Evolutionary conservation across 2,113 vertebrate species (phyloP), one percentile per base, ranked within the genome.

Genomic region (Notarius lentiginosus): DNA sequence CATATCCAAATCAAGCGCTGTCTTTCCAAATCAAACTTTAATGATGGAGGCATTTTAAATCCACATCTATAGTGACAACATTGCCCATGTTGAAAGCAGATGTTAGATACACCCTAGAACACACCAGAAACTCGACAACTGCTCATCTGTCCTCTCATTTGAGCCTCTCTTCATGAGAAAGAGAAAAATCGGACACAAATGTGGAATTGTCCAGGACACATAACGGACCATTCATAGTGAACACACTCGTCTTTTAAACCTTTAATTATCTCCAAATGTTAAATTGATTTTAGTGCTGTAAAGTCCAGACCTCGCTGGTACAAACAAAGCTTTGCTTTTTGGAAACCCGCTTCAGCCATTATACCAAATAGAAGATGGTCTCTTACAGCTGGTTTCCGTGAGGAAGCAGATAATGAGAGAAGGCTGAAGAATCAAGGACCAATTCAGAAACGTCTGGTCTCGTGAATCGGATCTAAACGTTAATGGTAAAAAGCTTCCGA

Each of bases 291-390:
- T 14, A 84, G 47, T 73, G 9, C 79, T 61, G 56, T 41, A 80
- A 79, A 60, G 79, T 80, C 27, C 79, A 80, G 27, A 18, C 79
- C 55, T 80, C 8, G 10, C 55, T 60, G 15, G 51, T 4, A 20
- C n/a, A 20, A 81, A 89, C 88, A 85, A 79, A 60, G 66, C 53
- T 5, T 2, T 22, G 41, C 65, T 87, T 76, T 89, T n/a, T 70
- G 17, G 47, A 89, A 75, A 72, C 72, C 63, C 72, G 5, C n/a
- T 41, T 18, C 41, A 30, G 51, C 58, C 73, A 61, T 55, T 41
- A 70, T n/a, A 27, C 17, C 53, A 58, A 84, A 89, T 49, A 83
- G 76, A 75, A 27, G 84, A 55, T 51, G 8, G 11, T 63, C 58
- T 60, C 20, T 60, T 68, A 61, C 10, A 61, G 51, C 53, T n/a